phyloP scores from a whole-genome alignment of 2,797 vertebrate species.

The Nyctibius grandis region DNA sequence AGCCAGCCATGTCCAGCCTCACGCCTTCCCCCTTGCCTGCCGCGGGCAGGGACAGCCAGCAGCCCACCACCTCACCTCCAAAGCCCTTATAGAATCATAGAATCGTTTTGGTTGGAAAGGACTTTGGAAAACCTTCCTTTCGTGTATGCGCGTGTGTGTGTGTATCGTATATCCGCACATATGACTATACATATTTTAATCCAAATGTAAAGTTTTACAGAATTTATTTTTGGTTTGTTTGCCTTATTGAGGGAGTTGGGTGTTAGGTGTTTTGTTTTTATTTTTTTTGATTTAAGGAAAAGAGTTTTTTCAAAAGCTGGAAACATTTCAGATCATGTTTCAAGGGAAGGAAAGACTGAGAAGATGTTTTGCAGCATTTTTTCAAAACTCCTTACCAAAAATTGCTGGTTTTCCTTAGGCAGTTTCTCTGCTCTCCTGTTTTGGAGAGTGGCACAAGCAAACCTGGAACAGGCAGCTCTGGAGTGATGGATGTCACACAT shows the following conservation, averaged over 20 bases:
- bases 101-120: too few species aligned
- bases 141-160: accelerated
- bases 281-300: not conserved
- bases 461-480: not conserved
- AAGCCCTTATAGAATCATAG: too few species aligned
- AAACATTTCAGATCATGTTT: not conserved
- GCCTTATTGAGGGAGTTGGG: not conserved
- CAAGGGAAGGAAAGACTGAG: not conserved
- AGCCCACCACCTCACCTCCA: accelerated
- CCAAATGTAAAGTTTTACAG: not conserved
- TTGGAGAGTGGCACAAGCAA: not conserved
- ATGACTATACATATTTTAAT: not conserved
- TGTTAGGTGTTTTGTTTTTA: accelerated
- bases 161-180: not conserved
- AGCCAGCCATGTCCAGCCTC: not conserved
- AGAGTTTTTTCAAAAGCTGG: not conserved
- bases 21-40: accelerated
- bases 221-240: not conserved
- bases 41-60: accelerated
- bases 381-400: not conserved
- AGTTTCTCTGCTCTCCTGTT: not conserved
- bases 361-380: not conserved
- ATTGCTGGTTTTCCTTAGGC: not conserved
- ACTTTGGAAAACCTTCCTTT: too few species aligned
- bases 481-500: not conserved